A percentile compares a stretch with the other conserved stretches of the same genome.
phyloP scores from a whole-genome alignment of 2,888 invertebrate species.

The Patella ulyssiponensis region DNA sequence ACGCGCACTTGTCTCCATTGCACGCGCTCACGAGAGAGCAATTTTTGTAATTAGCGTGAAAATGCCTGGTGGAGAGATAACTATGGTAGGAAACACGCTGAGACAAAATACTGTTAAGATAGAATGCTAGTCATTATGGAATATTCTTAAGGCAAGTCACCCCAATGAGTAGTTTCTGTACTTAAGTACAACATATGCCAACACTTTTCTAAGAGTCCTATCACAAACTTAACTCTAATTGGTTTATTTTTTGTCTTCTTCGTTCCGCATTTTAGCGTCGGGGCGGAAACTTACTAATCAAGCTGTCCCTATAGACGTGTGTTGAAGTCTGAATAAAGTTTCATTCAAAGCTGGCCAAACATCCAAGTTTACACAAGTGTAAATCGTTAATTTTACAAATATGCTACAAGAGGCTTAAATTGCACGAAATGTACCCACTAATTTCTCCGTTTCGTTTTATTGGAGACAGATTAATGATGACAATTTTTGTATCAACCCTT shows the following conservation, averaged over 20 bases:
- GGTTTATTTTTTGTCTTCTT: slow-evolving; percentile 23
- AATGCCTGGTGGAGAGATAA: slow-evolving; percentile 3
- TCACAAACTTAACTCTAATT: neutral
- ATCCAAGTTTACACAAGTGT: slow-evolving; percentile 26
- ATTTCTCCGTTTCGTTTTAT: slow-evolving; percentile 16
- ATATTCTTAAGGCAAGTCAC: neutral
- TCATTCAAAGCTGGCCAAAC: slow-evolving; percentile 15
- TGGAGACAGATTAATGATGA: neutral
- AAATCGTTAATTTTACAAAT: slow-evolving; percentile 23
- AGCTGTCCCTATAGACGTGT: slow-evolving; percentile 1
- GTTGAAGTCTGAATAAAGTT: slow-evolving; percentile 1
- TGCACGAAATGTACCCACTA: slow-evolving; percentile 24
- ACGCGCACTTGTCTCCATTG: neutral
- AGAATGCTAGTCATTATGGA: neutral
- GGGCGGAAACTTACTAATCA: slow-evolving; percentile 23
- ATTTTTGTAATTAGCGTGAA: neutral
- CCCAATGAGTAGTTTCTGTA: neutral
- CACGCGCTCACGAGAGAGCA: slow-evolving; percentile 10
- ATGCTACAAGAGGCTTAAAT: slow-evolving; percentile 11
- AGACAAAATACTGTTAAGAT: neutral
- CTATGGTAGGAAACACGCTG: neutral
- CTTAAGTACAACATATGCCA: neutral
- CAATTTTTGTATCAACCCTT: slow-evolving; percentile 1
- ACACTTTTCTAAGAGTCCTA: neutral
- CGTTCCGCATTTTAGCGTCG: slow-evolving; percentile 6